Conservation (phyloP, 2,888 invertebrate genomes). For the Eupithecia centaureata region DNA sequence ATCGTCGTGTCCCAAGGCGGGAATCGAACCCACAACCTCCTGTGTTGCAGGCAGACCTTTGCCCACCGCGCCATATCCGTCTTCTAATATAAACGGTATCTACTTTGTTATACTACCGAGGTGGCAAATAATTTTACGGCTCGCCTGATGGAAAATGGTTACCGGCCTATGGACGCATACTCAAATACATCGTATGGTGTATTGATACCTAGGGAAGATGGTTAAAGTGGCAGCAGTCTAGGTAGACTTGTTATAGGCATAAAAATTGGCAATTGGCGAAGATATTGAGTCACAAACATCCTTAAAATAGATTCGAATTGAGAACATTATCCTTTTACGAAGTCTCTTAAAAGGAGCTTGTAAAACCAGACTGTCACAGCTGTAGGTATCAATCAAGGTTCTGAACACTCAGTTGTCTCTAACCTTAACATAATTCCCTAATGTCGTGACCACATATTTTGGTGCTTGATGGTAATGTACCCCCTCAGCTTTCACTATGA, state of each 20-base stretch:
- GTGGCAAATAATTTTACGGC: too few relatives aligned
- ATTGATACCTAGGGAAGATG: background rate
- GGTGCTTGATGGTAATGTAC: slow-evolving; percentile 31
- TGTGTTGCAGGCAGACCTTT: too few relatives aligned
- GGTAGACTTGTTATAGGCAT: too few relatives aligned
- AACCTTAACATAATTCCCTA: background rate
- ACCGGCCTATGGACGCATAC: too few relatives aligned
- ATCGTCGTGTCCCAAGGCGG: too few relatives aligned
- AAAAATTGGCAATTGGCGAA: too few relatives aligned
- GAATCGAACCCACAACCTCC: too few relatives aligned
- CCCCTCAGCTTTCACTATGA: background rate
- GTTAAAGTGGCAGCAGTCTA: background rate
- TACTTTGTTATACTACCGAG: too few relatives aligned
- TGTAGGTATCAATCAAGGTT: background rate
- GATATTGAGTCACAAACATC: background rate
- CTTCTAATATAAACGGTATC: too few relatives aligned
- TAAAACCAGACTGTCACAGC: background rate
- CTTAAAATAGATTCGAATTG: background rate
- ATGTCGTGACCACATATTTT: slow-evolving; percentile 1
- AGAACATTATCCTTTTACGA: background rate
- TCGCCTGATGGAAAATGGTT: too few relatives aligned
- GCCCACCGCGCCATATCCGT: too few relatives aligned
- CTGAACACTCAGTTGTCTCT: background rate
- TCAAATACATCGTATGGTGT: too few relatives aligned
- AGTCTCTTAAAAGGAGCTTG: background rate